These are phyloP conservation scores for Antheraea pernyi DNA, from an alignment of 1,140 invertebrate species.

Conservation along the genomic window DNA sequence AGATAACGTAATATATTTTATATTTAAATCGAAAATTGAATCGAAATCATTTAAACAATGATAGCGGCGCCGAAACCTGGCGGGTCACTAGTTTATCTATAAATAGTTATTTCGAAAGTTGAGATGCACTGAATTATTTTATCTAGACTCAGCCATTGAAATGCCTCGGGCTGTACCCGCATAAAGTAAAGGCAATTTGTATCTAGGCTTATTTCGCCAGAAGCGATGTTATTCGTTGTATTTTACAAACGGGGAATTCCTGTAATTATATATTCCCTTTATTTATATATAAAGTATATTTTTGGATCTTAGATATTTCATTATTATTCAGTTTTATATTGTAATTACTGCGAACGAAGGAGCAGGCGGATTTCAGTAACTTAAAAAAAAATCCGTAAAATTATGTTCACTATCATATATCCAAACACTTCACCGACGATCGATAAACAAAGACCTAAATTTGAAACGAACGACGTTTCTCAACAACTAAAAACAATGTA, in stretches of 20 bases:
- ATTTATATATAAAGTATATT: too few relatives aligned
- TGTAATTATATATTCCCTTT: not conserved
- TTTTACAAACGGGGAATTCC: not conserved
- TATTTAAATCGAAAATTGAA: too few relatives aligned
- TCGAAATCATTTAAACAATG: too few relatives aligned
- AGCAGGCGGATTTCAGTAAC: not conserved
- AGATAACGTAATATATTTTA: too few relatives aligned
- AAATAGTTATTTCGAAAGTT: not conserved
- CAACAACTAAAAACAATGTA: not conserved
- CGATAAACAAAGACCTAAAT: not conserved
- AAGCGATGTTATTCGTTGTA: not conserved
- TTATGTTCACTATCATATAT: not conserved
- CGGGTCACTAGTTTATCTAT: not conserved
- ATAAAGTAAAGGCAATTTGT: not conserved
- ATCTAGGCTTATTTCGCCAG: not conserved
- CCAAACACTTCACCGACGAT: not conserved
- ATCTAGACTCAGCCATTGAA: not conserved
- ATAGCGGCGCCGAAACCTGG: too few relatives aligned
- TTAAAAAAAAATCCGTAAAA: not conserved
- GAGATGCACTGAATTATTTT: not conserved
- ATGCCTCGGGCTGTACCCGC: not conserved
- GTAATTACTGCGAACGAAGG: too few relatives aligned
- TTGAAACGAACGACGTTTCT: not conserved
- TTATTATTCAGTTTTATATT: too few relatives aligned
- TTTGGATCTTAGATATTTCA: too few relatives aligned